phyloP scores from a whole-genome alignment of 30 jellyfish, hydroid and myxozoan species.

The Turritopsis rubra region DNA sequence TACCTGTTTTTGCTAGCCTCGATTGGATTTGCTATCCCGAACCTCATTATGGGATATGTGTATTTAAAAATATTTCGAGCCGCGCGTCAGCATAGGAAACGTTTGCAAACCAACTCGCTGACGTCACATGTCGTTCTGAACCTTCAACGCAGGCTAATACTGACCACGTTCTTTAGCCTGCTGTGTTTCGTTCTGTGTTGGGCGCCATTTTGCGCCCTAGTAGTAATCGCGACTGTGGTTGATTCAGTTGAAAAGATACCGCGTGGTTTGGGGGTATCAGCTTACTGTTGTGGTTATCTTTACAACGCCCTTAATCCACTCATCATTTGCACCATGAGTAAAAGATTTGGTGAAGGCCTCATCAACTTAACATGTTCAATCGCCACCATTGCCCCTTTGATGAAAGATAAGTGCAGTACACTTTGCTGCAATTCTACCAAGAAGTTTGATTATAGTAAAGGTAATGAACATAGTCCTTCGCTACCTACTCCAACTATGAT shows the following conservation, averaged over 20 bases:
- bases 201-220: constrained; percentile 77
- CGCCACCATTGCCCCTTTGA: background rate
- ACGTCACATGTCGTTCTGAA: constrained; percentile 49
- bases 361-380: constrained; percentile 5
- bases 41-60: constrained; percentile 36
- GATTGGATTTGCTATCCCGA: constrained; percentile 72
- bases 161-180: constrained; percentile 74
- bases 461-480: background rate
- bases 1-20: constrained; percentile 44
- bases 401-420: background rate
- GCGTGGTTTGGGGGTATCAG: constrained; percentile 90
- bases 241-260: constrained; percentile 55
- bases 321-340: constrained; percentile 71
- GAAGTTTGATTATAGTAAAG: background rate
- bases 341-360: constrained; percentile 80
- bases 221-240: constrained; percentile 38
- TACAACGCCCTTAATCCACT: constrained; percentile 85
- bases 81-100: constrained; percentile 56
- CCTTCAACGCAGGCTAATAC: constrained; percentile 61
- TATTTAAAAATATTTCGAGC: constrained; percentile 72
- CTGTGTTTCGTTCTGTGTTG: constrained; percentile 81
- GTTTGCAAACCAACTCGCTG: constrained; percentile 58
- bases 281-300: constrained; percentile 93
- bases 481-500: background rate
- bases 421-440: background rate